phyloP scores from a whole-genome alignment of 2,113 vertebrate genomes.

The Polyodon spathula region DNA sequence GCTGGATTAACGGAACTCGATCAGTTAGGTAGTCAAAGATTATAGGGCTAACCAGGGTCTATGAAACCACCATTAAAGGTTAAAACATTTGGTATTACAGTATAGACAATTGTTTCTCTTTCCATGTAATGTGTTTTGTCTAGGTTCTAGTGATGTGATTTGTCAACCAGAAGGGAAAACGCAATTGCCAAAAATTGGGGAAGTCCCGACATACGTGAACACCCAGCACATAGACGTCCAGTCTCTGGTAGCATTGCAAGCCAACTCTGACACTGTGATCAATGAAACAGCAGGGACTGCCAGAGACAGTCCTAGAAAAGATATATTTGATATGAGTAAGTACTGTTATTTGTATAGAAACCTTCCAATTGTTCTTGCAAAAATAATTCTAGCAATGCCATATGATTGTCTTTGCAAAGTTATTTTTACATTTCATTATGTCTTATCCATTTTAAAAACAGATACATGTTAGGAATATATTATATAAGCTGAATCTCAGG shows the following conservation, averaged over 20 bases:
- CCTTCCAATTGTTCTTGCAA: not conserved
- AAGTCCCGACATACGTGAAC: constrained; percentile 79
- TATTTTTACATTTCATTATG: constrained; percentile 23
- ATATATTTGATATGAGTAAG: constrained; percentile 98
- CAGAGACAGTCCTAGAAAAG: constrained; percentile 73
- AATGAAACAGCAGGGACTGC: constrained; percentile 42
- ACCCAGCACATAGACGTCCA: constrained; percentile 74
- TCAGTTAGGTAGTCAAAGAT: not conserved
- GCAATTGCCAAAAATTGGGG: constrained; percentile 38
- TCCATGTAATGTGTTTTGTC: constrained; percentile 16
- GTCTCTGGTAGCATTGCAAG: constrained; percentile 56
- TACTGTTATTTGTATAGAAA: constrained; percentile 19
- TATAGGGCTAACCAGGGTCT: too few relatives aligned
- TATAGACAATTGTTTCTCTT: constrained; percentile 9
- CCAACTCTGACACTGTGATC: constrained; percentile 48
- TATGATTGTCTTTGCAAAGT: constrained; percentile 20
- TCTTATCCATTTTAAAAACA: constrained; percentile 9
- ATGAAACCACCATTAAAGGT: constrained; percentile 3
- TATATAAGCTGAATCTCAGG: too few relatives aligned
- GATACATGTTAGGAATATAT: too few relatives aligned
- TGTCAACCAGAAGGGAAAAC: constrained; percentile 60
- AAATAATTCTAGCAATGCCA: constrained; percentile 31
- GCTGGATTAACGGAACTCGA: too few relatives aligned
- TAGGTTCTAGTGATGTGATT: constrained; percentile 75
- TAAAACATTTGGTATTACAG: not conserved